Conservation (phyloP, 53 echinoderm and acorn worm species). For the Arbacia lixula region DNA sequence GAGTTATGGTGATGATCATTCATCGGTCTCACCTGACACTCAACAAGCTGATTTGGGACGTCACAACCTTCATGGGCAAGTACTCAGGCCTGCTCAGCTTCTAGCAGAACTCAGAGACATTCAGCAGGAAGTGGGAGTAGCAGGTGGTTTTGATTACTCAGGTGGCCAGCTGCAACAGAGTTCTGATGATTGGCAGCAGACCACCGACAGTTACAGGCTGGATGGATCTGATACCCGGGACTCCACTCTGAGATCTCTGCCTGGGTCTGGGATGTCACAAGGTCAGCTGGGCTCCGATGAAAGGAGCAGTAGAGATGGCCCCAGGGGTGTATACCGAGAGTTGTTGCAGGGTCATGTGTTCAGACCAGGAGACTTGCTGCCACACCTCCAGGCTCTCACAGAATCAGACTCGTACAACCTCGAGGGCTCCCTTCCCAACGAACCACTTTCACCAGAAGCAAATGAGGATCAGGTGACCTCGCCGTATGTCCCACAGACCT, state of each 20-base stretch:
- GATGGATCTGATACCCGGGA: not conserved
- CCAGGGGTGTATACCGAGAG: slow-evolving; percentile 22
- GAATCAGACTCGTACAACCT: not conserved
- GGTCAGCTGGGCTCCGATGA: not conserved
- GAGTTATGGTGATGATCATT: slow-evolving; percentile 26
- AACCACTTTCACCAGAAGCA: slow-evolving; percentile 5
- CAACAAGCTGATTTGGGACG: not conserved
- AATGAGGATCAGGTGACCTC: not conserved
- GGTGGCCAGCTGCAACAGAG: not conserved
- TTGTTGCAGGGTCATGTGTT: slow-evolving; percentile 39
- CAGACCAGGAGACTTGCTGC: slow-evolving; percentile 44
- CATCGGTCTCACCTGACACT: slow-evolving; percentile 2
- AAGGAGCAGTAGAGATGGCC: not conserved
- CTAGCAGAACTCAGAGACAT: slow-evolving; percentile 29
- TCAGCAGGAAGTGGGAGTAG: slow-evolving; percentile 4
- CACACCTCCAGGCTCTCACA: slow-evolving; percentile 22
- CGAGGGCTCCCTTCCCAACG: not conserved
- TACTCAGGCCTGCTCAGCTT: slow-evolving; percentile 30
- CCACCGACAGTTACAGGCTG: not conserved
- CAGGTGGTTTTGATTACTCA: not conserved
- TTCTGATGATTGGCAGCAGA: not conserved
- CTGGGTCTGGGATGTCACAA: not conserved
- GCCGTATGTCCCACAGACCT: not conserved
- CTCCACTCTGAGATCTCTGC: not conserved
- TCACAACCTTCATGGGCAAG: not conserved